phyloP scores from a whole-genome alignment of 2,113 vertebrate genomes.

The Gymnobelideus leadbeateri region DNA sequence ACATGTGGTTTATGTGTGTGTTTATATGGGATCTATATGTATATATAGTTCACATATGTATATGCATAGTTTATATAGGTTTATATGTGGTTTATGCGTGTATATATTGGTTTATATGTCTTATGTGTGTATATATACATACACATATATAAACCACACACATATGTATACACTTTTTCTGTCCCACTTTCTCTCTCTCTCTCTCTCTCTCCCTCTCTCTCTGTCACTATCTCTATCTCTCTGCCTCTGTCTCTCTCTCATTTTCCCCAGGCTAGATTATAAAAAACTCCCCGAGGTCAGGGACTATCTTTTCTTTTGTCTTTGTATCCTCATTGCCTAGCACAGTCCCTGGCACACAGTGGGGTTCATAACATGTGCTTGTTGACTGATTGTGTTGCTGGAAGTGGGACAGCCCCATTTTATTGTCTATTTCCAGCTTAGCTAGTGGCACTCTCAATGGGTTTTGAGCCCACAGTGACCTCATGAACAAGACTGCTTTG shows the following conservation, averaged over 20 bases:
- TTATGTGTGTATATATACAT: not conserved
- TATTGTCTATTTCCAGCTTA: not conserved
- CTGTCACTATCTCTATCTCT: too few relatives aligned
- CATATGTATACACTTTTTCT: not conserved
- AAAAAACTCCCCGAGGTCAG: not conserved
- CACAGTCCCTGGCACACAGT: not conserved
- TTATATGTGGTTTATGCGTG: not conserved
- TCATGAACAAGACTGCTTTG: not conserved
- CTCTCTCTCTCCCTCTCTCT: not conserved
- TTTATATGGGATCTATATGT: not conserved
- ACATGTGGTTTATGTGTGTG: not conserved
- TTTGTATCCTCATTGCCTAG: not conserved
- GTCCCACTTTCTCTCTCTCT: not conserved
- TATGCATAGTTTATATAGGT: not conserved
- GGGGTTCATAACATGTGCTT: not conserved
- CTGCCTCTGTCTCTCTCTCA: not conserved
- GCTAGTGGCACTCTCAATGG: slow-evolving; percentile 24
- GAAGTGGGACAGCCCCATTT: not conserved
- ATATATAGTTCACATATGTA: not conserved
- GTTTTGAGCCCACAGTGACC: slow-evolving; percentile 52
- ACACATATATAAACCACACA: too few relatives aligned
- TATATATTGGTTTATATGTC: not conserved
- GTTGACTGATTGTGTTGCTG: not conserved
- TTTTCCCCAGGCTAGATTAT: not conserved
- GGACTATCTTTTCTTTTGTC: not conserved